These are phyloP conservation scores for Aselliscus stoliczkanus DNA, from an alignment of 2,797 vertebrate species.

Conservation along the genomic window DNA sequence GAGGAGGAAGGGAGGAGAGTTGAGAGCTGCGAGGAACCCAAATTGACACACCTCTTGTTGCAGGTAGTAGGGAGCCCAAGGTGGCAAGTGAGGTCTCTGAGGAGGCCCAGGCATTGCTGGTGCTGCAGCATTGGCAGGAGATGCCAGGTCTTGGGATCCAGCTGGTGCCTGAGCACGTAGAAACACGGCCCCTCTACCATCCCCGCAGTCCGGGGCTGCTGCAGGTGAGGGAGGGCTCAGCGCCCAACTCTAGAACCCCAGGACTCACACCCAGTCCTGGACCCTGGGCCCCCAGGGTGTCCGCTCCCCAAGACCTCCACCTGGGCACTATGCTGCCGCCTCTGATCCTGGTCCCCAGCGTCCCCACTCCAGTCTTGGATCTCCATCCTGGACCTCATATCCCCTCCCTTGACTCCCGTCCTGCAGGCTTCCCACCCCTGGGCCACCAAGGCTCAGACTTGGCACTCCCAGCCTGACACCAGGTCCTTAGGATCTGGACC, in stretches of 20 bases:
- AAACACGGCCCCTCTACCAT: constrained; percentile 88
- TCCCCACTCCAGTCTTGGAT: neutral
- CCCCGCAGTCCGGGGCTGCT: constrained; percentile 87
- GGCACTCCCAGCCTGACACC: neutral
- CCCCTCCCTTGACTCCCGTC: neutral
- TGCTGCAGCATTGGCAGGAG: constrained; percentile 91
- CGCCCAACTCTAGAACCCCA: neutral
- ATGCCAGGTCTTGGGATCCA: constrained; percentile 87
- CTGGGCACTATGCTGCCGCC: neutral
- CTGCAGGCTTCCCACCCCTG: constrained; percentile 77
- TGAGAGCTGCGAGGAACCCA: constrained; percentile 81
- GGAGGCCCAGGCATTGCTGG: constrained; percentile 89
- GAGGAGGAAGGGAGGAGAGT: neutral
- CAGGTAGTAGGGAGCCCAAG: constrained; percentile 49
- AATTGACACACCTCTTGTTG: constrained; percentile 41
- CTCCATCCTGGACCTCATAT: neutral
- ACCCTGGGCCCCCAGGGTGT: neutral
- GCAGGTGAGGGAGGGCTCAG: constrained; percentile 83
- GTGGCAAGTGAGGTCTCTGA: constrained; percentile 80
- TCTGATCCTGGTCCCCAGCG: neutral
- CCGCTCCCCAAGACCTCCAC: neutral
- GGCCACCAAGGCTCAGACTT: constrained; percentile 85
- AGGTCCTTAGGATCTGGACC: neutral
- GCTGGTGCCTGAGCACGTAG: constrained; percentile 93
- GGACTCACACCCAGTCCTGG: neutral